phyloP scores from a whole-genome alignment of 1,140 invertebrate species.

The Drosophila funebris region DNA sequence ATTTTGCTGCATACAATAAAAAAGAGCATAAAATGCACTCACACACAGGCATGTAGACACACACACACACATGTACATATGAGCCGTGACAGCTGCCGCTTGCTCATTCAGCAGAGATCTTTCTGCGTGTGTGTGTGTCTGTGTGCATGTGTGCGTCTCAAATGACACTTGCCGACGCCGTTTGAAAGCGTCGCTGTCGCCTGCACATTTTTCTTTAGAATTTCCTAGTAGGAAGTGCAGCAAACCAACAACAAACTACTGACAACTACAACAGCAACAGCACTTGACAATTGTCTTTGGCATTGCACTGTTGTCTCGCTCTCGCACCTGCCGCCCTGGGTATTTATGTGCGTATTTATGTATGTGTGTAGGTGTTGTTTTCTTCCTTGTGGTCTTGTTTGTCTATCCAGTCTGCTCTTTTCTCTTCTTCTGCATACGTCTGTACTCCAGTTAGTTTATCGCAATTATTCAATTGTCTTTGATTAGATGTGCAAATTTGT shows the following conservation, averaged over 20 bases:
- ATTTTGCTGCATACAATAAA: conserved; percentile 55
- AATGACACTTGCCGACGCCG: conserved; percentile 71
- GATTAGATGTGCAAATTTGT: conserved; percentile 79
- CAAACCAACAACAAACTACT: conserved; percentile 39
- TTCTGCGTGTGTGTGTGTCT: conserved; percentile 3
- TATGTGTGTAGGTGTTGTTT: conserved; percentile 28
- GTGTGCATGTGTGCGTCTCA: conserved; percentile 58
- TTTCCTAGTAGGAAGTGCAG: conserved; percentile 79
- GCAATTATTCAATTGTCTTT: conserved; percentile 75
- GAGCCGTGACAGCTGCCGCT: conserved; percentile 35
- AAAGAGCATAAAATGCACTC: conserved; percentile 51
- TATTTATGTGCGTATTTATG: conserved; percentile 2
- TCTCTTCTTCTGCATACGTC: neutral
- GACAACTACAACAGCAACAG: conserved; percentile 34
- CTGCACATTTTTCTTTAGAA: conserved; percentile 71
- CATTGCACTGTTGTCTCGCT: conserved; percentile 40
- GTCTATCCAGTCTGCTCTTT: neutral
- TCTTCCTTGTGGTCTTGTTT: conserved; percentile 21
- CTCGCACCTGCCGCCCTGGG: conserved; percentile 41
- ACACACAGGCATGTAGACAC: conserved; percentile 12
- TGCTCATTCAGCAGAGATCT: conserved; percentile 15
- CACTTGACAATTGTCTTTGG: conserved; percentile 68
- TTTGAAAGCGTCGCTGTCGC: conserved; percentile 32
- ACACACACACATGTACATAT: too few relatives aligned
- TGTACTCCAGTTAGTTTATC: conserved; percentile 47